phyloP scores from a whole-genome alignment of 2,113 vertebrate genomes.

The Atlantisia rogersi region DNA sequence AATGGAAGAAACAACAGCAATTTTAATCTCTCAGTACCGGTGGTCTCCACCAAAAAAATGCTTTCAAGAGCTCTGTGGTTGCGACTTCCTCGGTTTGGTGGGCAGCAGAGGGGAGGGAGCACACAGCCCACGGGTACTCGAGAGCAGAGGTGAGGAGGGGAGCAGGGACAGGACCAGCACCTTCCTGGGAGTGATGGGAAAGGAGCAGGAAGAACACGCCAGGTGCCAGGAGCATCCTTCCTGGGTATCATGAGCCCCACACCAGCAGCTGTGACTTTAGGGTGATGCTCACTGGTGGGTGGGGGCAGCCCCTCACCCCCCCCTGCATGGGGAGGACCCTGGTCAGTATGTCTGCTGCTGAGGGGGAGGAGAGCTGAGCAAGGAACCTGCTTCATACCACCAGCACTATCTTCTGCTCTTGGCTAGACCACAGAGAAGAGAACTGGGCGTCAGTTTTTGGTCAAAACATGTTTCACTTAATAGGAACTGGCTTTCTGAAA shows the following conservation, averaged over 20 bases:
- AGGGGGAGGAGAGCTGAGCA: neutral
- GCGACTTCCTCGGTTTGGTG: conserved; percentile 47
- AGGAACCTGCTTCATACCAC: accelerated
- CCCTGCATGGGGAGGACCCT: accelerated
- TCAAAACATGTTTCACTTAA: neutral
- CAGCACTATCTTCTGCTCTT: accelerated
- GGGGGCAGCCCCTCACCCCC: neutral
- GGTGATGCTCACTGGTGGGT: neutral
- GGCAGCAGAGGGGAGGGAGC: conserved; percentile 50
- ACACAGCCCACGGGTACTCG: neutral
- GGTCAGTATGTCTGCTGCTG: accelerated
- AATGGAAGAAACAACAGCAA: conserved; percentile 78
- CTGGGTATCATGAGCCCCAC: accelerated
- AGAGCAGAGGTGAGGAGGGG: neutral
- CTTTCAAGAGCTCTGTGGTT: conserved; percentile 65
- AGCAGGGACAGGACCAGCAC: neutral
- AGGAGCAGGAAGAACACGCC: accelerated
- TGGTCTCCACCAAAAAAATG: conserved; percentile 70
- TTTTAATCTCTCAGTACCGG: conserved; percentile 73
- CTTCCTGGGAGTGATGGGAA: neutral
- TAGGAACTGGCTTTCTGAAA: neutral
- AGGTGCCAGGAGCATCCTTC: neutral
- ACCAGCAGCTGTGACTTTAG: accelerated
- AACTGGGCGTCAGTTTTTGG: neutral
- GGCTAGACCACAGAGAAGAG: neutral